These are phyloP conservation scores for Calliopsis andreniformis DNA, from an alignment of 1,140 invertebrate genomes.

Conservation along the genomic window DNA sequence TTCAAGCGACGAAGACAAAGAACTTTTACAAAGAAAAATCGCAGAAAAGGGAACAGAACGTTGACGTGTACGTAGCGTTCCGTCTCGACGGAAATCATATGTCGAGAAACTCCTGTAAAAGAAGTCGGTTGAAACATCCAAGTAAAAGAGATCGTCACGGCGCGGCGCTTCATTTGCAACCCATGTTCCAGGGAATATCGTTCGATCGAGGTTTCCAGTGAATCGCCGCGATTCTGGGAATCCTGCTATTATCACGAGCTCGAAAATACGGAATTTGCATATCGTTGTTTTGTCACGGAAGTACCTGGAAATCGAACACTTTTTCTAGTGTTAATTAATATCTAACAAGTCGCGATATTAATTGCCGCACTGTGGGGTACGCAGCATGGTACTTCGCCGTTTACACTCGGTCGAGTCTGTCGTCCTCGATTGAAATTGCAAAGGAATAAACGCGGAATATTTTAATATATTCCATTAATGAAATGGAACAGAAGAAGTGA, in stretches of 20 bases:
- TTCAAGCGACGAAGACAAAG: no score
- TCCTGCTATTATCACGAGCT: background rate
- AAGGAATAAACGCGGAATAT: slow-evolving; percentile 7
- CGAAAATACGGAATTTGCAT: background rate
- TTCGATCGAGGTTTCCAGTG: background rate
- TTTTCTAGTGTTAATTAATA: slow-evolving; percentile 4
- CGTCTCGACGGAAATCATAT: no score
- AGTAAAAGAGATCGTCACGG: no score
- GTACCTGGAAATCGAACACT: no score
- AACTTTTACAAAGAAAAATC: no score
- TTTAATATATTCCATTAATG: slow-evolving; percentile 44
- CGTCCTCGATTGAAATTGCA: slow-evolving; percentile 20
- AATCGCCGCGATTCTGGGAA: background rate
- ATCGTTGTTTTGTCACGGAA: background rate
- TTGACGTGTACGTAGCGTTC: no score
- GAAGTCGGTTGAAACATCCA: no score
- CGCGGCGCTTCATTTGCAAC: no score
- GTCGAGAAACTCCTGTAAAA: no score
- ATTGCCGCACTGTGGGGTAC: background rate
- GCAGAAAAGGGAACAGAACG: no score
- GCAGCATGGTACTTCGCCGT: background rate
- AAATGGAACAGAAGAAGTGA: slow-evolving; percentile 15
- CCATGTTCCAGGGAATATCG: background rate
- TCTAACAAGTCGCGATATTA: background rate
- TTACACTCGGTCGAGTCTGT: background rate